Base-by-base conservation (phyloP, 1,140 invertebrate species). In the Papilio aristodemus region DNA sequence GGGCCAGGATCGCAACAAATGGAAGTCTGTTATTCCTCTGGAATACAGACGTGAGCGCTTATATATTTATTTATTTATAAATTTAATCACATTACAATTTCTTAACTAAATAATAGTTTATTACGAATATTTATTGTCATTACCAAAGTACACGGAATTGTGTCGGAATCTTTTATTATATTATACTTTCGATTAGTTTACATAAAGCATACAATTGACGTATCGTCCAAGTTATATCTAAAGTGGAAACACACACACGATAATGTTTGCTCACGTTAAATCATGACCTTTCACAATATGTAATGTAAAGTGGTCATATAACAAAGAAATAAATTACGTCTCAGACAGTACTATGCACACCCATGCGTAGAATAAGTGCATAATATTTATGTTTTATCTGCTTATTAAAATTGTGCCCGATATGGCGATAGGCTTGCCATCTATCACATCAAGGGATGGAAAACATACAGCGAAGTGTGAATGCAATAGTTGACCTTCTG, bases 211-310 rank as follows among this genome's bases (percentile, higher is more conserved):
- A 46, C 14, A 59, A 8, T 6, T 36, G 27, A 59, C 58, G 58
- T 59, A 32, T 4, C 43, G 43, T 50, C 58, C n/a, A 36, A 36
- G 32, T 59, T 59, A 59, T 59, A 27, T 59, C 32, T 59, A 8
- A 59, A 59, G 32, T 59, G 58, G 32, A 37, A 36, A 37, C 58
- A 22, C 54, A 27, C 54, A 27, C 22, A 37, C 32, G 13, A 59
- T 59, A 59, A 1, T 59, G 27, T 59, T 59, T 59, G n/a, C 37
- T 59, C 27, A 59, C 1, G 32, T 59, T 59, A 59, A 59, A 59
- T 59, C 58, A 59, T 59, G 32, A 59, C 58, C 58, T 36, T 17
- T 32, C 25, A 37, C 58, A 59, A 59, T 32, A 14, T 9, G 32
- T 17, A n/a, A 13, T n/a, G 8, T 25, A 59, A 1, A 37, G 27